These are phyloP conservation scores for Elmis aenea DNA, from an alignment of 2,888 invertebrate species.

Conservation along the genomic window DNA sequence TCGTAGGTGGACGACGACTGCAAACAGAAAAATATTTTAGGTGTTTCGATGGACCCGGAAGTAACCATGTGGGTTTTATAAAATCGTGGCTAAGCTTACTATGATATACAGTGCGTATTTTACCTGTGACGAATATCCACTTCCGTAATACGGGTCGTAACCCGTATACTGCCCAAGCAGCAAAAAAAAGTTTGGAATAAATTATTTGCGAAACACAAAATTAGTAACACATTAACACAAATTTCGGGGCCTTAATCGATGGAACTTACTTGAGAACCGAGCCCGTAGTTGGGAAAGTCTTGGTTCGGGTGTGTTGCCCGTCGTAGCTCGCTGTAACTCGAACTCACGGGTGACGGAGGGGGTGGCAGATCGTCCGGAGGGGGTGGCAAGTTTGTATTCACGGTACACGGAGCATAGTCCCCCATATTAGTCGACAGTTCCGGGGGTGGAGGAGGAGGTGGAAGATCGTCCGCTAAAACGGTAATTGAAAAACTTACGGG, in stretches of 20 bases:
- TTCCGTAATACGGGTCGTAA: conserved; percentile 38
- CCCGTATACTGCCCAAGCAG: conserved; percentile 30
- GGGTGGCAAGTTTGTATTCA: conserved; percentile 48
- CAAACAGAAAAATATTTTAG: conserved; percentile 16
- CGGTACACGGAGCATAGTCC: conserved; percentile 45
- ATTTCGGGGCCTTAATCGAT: not conserved
- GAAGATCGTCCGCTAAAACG: conserved; percentile 52
- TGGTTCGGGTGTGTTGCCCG: conserved; percentile 66
- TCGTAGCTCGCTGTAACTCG: conserved; percentile 82
- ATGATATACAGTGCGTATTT: too few relatives aligned
- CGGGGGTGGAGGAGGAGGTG: conserved; percentile 58
- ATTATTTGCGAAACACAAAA: too few relatives aligned
- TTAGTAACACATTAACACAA: too few relatives aligned
- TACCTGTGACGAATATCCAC: conserved; percentile 49
- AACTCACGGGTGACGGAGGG: conserved; percentile 86
- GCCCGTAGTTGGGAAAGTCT: conserved; percentile 56
- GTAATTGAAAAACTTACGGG: conserved; percentile 26
- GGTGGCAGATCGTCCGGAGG: conserved; percentile 64
- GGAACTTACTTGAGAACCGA: conserved; percentile 59
- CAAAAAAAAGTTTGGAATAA: conserved; percentile 27
- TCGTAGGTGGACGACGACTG: conserved; percentile 70
- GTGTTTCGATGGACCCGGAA: too few relatives aligned
- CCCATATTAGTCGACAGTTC: conserved; percentile 46
- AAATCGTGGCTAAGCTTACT: too few relatives aligned
- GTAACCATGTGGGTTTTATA: too few relatives aligned